These are phyloP conservation scores for Lontra canadensis DNA, from an alignment of 2,113 vertebrate species.

Conservation along the genomic window DNA sequence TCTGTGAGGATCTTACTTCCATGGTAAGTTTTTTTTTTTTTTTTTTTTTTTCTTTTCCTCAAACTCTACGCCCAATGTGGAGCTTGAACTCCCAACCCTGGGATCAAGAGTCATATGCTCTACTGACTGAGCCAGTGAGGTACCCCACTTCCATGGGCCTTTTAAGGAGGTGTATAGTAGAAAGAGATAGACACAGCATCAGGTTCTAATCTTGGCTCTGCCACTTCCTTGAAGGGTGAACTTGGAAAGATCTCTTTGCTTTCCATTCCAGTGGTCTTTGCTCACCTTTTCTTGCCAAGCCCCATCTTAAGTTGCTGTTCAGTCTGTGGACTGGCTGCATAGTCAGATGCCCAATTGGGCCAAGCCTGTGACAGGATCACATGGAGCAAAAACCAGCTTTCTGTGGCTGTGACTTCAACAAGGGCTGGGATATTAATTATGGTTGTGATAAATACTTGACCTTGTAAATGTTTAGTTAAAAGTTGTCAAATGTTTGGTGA, in stretches of 20 bases:
- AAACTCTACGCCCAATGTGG: background rate
- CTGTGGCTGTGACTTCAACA: background rate
- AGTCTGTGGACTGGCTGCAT: background rate
- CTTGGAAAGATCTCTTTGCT: background rate
- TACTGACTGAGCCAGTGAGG: background rate
- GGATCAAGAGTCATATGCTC: background rate
- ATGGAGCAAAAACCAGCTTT: background rate
- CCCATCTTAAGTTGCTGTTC: background rate
- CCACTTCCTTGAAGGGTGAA: background rate
- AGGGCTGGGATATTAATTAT: background rate
- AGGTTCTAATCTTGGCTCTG: background rate
- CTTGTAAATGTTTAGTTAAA: conserved; percentile 21
- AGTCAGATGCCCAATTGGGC: background rate
- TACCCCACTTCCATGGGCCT: background rate
- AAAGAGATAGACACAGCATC: background rate
- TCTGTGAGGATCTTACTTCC: background rate
- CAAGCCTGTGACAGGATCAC: background rate
- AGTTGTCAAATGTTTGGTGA: conserved; percentile 9
- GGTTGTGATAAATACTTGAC: background rate
- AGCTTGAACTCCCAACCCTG: background rate
- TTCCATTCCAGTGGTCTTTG: background rate
- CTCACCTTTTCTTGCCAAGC: conserved; percentile 15
- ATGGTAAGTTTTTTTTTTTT: no score
- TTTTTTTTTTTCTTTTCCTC: background rate
- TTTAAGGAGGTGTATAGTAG: background rate